Evolutionary conservation across 2,113 vertebrate species (phyloP).

Genomic region (Protobothrops mucrosquamatus): DNA sequence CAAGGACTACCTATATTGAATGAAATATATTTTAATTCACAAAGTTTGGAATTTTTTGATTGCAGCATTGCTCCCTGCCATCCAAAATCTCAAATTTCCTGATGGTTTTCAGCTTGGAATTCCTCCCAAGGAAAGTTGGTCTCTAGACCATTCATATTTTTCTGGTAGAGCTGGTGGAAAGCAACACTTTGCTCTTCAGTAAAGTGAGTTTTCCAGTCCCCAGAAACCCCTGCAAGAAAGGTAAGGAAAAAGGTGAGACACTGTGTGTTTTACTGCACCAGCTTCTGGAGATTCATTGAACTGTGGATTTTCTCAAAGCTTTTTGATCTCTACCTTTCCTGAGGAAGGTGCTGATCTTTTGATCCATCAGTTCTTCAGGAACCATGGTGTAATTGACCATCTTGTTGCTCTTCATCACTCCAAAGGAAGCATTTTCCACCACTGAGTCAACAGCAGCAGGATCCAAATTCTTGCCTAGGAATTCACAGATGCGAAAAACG

Average conservation of each 20-base stretch:
- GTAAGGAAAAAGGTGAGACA: not conserved
- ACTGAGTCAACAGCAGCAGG: conserved; percentile 56
- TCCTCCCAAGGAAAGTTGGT: conserved; percentile 66
- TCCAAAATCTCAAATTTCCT: not conserved
- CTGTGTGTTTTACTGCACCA: not conserved
- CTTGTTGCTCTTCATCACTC: conserved; percentile 70
- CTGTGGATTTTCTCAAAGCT: too few relatives aligned
- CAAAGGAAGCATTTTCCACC: conserved; percentile 67
- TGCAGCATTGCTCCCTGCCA: not conserved
- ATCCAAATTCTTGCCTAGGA: conserved; percentile 66
- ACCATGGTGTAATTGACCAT: conserved; percentile 74
- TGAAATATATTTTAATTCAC: not conserved
- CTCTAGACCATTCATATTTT: conserved; percentile 66
- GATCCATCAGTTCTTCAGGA: conserved; percentile 46
- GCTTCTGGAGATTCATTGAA: not conserved
- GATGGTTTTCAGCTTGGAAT: conserved; percentile 20
- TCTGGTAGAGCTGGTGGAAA: conserved; percentile 64
- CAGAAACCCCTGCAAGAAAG: conserved; percentile 62
- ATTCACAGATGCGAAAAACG: conserved; percentile 61
- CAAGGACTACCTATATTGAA: not conserved
- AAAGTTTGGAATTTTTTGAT: not conserved
- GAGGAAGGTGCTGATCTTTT: conserved; percentile 59
- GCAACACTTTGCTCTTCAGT: not conserved
- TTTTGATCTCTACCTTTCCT: conserved; percentile 69
- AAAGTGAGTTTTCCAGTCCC: conserved; percentile 79